phyloP scores from a whole-genome alignment of 2,113 vertebrate genomes.

The Neopipo cinnamomea region DNA sequence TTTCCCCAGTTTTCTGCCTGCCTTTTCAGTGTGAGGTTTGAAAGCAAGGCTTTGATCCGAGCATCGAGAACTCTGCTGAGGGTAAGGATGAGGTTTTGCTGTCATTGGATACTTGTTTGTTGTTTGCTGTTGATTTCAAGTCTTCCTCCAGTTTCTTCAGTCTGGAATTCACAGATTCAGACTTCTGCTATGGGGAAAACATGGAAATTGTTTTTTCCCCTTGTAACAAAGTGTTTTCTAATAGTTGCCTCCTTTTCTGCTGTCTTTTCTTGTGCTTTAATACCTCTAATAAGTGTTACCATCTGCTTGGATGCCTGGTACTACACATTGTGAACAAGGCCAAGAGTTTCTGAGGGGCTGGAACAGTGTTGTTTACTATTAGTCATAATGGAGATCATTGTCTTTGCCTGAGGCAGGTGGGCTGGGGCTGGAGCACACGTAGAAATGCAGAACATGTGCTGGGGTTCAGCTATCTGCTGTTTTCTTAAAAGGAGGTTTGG shows the following conservation, averaged over 20 bases:
- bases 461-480: neutral
- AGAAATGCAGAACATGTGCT: constrained; percentile 49
- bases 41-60: neutral
- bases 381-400: constrained; percentile 9
- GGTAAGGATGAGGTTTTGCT: neutral
- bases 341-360: neutral
- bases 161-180: constrained; percentile 16
- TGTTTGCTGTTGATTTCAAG: neutral
- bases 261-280: neutral
- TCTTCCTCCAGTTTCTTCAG: neutral
- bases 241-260: constrained; percentile 21
- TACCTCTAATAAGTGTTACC: constrained; percentile 51
- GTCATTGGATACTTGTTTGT: neutral
- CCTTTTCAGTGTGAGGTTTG: neutral
- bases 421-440: neutral
- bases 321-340: neutral
- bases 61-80: neutral
- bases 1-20: neutral
- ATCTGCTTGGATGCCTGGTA: constrained; percentile 12
- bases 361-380: neutral
- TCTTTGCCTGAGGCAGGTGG: constrained; percentile 48
- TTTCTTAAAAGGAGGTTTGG: neutral
- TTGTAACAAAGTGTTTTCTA: neutral
- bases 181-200: constrained; percentile 12
- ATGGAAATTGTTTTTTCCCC: neutral